A percentile compares a stretch with the other conserved stretches of the same genome.
Evolutionary conservation across 2,888 invertebrate genomes (phyloP).

Genomic region (Pollenia labialis): DNA sequence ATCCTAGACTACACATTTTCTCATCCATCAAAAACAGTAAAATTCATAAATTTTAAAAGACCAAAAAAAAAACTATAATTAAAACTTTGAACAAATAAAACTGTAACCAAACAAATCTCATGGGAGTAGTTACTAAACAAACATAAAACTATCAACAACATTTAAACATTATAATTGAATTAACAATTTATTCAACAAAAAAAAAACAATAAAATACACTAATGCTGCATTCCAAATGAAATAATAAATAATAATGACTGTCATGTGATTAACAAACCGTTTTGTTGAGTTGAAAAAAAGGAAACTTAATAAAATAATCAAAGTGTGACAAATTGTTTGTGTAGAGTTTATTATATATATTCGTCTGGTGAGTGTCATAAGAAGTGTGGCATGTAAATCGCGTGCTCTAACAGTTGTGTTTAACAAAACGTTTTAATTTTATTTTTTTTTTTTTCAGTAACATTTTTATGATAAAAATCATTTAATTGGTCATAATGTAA

Average conservation of each 20-base stretch:
- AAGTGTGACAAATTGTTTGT: conserved; percentile 54
- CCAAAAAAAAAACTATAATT: background rate
- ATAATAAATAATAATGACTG: conserved; percentile 49
- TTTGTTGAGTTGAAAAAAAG: background rate
- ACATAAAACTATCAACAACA: conserved; percentile 28
- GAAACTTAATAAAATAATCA: conserved; percentile 6
- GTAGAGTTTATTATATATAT: conserved; percentile 34
- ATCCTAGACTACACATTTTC: background rate
- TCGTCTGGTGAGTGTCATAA: conserved; percentile 46
- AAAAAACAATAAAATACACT: background rate
- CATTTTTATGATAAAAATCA: conserved; percentile 76
- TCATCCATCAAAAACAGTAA: background rate
- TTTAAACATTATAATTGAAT: conserved; percentile 11
- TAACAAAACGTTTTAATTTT: conserved; percentile 64
- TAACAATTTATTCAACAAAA: background rate
- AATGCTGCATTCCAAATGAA: background rate
- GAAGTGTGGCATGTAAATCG: conserved; percentile 63
- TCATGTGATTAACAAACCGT: conserved; percentile 38
- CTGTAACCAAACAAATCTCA: background rate
- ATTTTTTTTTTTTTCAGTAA: conserved; percentile 19
- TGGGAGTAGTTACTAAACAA: background rate
- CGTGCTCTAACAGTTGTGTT: conserved; percentile 67
- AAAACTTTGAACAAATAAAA: conserved; percentile 3
- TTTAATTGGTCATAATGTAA: conserved; percentile 79
- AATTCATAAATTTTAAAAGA: background rate